These are phyloP conservation scores for Tenebrio molitor DNA, from an alignment of 1,140 invertebrate species.

Conservation along the genomic window DNA sequence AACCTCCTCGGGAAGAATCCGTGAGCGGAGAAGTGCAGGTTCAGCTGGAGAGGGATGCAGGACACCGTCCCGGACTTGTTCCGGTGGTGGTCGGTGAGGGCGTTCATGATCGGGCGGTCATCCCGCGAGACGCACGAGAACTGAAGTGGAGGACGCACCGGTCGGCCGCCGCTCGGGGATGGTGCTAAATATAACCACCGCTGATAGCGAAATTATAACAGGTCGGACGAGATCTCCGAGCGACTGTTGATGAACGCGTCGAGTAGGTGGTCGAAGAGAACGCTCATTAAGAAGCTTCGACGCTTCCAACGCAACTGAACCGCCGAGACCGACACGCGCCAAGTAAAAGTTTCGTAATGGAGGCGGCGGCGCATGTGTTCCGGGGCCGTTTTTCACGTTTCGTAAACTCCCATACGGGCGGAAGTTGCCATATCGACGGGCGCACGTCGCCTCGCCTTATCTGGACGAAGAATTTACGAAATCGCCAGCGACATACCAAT, in stretches of 20 bases:
- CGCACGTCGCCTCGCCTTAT: constrained; percentile 14
- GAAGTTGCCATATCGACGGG: constrained; percentile 24
- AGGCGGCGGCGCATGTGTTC: constrained; percentile 23
- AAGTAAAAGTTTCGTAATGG: constrained; percentile 21
- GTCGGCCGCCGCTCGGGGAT: constrained; percentile 52
- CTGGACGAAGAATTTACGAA: constrained; percentile 29
- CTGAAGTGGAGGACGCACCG: too few species aligned
- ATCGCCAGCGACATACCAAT: constrained; percentile 18
- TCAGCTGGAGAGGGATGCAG: constrained; percentile 67
- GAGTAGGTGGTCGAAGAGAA: constrained; percentile 32
- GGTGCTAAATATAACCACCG: constrained; percentile 58
- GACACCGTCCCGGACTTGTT: constrained; percentile 65
- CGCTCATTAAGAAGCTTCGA: constrained; percentile 25
- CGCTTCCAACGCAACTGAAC: constrained; percentile 18
- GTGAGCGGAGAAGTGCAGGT: constrained; percentile 66
- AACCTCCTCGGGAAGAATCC: constrained; percentile 72
- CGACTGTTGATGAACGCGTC: constrained; percentile 54
- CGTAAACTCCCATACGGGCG: constrained; percentile 26
- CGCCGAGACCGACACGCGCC: constrained; percentile 13
- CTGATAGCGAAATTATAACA: constrained; percentile 58
- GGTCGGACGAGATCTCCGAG: constrained; percentile 64
- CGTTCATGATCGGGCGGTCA: constrained; percentile 43
- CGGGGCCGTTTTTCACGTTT: constrained; percentile 20
- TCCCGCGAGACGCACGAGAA: constrained; percentile 14
- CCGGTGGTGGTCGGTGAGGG: constrained; percentile 60